phyloP scores from a whole-genome alignment of 30 jellyfish, hydroid and myxozoan genomes.

The Cassiopea andromeda region DNA sequence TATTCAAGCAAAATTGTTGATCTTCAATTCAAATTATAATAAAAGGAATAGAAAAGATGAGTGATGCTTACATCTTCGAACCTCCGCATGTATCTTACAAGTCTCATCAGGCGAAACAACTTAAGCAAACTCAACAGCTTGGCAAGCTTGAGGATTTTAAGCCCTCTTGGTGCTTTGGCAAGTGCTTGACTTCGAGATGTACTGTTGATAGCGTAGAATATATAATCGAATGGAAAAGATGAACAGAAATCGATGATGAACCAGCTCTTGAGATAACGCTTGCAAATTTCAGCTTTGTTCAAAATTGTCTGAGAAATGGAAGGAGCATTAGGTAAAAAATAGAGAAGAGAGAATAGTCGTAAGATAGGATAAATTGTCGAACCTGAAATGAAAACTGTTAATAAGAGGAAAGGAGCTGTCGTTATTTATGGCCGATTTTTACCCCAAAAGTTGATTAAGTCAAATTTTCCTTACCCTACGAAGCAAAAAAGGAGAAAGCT shows the following conservation, averaged over 20 bases:
- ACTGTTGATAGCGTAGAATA: slow-evolving; percentile 17
- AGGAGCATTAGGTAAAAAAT: not conserved
- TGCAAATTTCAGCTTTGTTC: slow-evolving; percentile 38
- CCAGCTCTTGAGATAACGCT: slow-evolving; percentile 53
- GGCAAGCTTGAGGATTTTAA: slow-evolving; percentile 67
- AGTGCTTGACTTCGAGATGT: slow-evolving; percentile 32
- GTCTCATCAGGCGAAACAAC: slow-evolving; percentile 60
- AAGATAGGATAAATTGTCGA: not conserved
- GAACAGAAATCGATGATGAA: slow-evolving; percentile 60
- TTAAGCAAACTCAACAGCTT: slow-evolving; percentile 56
- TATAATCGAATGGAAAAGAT: slow-evolving; percentile 71
- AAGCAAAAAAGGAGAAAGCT: too few relatives aligned
- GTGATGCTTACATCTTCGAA: slow-evolving; percentile 66
- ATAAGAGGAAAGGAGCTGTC: too few relatives aligned
- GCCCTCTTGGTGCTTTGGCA: slow-evolving; percentile 69
- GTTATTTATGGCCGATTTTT: too few relatives aligned
- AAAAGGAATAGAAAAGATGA: not conserved
- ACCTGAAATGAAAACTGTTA: too few relatives aligned
- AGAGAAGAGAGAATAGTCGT: not conserved
- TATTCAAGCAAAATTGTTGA: not conserved
- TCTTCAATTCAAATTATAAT: not conserved
- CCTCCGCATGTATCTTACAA: slow-evolving; percentile 66
- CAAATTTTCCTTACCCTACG: too few relatives aligned
- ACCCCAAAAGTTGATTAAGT: too few relatives aligned
- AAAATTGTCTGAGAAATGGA: slow-evolving; percentile 48